A percentile compares a stretch with the other conserved stretches of the same genome.
These are phyloP conservation scores for Scaptomyza graminum DNA, from an alignment of 1,140 invertebrate species.

Conservation along the genomic window DNA sequence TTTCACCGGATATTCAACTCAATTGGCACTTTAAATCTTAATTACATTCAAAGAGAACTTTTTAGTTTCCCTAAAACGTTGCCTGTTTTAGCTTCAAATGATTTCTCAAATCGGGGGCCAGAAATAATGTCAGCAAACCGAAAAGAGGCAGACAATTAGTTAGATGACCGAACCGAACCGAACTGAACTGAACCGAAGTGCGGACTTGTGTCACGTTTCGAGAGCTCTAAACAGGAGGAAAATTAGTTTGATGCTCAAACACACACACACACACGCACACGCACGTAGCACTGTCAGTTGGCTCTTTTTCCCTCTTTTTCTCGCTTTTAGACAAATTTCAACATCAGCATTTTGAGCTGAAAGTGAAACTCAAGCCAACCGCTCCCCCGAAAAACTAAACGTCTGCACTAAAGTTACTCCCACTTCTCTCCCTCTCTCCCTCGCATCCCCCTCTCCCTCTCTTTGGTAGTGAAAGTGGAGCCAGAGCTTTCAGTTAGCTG, in stretches of 20 bases:
- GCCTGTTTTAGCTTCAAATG: conserved; percentile 70
- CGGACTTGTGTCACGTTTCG: conserved; percentile 78
- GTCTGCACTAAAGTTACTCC: neutral
- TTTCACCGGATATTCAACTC: no score
- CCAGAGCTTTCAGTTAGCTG: conserved; percentile 66
- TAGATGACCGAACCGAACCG: conserved; percentile 41
- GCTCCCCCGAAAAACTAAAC: no score
- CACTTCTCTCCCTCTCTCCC: neutral
- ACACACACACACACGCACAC: conserved; percentile 15
- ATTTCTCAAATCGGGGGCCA: conserved; percentile 41
- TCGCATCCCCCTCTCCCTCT: no score
- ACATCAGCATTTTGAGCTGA: conserved; percentile 64
- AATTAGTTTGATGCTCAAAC: conserved; percentile 73
- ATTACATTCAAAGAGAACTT: neutral
- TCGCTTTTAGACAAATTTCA: conserved; percentile 56
- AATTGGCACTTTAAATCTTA: neutral
- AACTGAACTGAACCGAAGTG: conserved; percentile 55
- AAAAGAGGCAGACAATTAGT: conserved; percentile 9
- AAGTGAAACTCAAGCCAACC: conserved; percentile 72
- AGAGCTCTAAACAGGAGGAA: conserved; percentile 77
- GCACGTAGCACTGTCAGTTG: conserved; percentile 10
- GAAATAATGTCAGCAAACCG: neutral
- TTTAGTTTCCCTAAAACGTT: neutral
- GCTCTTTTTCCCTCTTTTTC: neutral
- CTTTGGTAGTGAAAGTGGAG: conserved; percentile 63